Conservation (phyloP, 2,797 vertebrate species). For the Valencia hispanica region DNA sequence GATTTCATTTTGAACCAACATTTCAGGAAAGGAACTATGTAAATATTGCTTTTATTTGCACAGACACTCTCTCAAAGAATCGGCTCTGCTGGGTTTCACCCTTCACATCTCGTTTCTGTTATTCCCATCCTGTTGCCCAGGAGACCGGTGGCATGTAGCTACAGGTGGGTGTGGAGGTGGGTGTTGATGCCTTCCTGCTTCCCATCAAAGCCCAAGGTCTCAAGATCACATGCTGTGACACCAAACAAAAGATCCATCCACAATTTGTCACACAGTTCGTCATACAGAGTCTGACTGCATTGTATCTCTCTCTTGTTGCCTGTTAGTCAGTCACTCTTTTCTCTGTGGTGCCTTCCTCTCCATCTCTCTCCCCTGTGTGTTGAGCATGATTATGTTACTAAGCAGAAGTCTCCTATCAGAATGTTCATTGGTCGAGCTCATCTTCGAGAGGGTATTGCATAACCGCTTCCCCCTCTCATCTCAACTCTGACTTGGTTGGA, state of each 20-base stretch:
- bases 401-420: constrained; percentile 72
- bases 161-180: constrained; percentile 71
- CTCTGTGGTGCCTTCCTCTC: constrained; percentile 26
- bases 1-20: constrained; percentile 26
- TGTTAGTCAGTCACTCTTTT: constrained; percentile 36
- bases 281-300: neutral
- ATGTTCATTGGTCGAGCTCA: constrained; percentile 73
- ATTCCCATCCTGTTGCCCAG: constrained; percentile 69
- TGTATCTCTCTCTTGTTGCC: constrained; percentile 8
- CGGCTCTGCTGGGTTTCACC: constrained; percentile 47
- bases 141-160: constrained; percentile 66
- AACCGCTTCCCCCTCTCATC: constrained; percentile 56
- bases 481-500: constrained; percentile 49
- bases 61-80: constrained; percentile 17
- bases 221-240: constrained; percentile 55
- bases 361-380: constrained; percentile 38
- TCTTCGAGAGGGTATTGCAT: constrained; percentile 68
- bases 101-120: constrained; percentile 53
- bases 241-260: constrained; percentile 48
- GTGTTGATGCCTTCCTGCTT: constrained; percentile 57
- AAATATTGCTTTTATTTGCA: constrained; percentile 33
- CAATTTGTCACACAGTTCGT: neutral
- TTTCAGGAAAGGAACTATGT: constrained; percentile 8
- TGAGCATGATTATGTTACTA: constrained; percentile 72
- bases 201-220: constrained; percentile 50